Evolutionary conservation across 2,888 invertebrate species (phyloP), one percentile per base, ranked within the genome.

Genomic region (Synanthedon tipuliformis): DNA sequence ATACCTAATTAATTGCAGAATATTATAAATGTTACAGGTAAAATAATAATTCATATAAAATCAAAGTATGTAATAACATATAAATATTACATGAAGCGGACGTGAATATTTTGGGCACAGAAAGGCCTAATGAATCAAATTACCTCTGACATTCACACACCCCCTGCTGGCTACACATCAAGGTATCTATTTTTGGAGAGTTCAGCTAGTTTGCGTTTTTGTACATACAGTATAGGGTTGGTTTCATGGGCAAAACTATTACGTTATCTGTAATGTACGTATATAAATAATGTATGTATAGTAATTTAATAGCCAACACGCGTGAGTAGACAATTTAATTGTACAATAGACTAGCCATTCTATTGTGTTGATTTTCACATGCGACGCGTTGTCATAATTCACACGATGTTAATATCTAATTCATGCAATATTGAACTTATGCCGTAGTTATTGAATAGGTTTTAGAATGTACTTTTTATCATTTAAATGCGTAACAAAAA

Each of bases 141-240:
- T 13, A 45, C n/a, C 11, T 13, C 13, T 45, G 45, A 45, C 45
- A 45, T 45, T 13, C 15, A 45, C 45, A 45, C 45, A 52, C 52
- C 55, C 55, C 57, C 45, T 10, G 12, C 41, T 56, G 57, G 53
- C 54, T 48, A 54, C 54, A 41, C 49, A n/a, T 27, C 34, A 45
- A 45, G 12, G 45, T 45, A 49, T 55, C 54, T 59, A 59, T 59
- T 59, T 57, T 58, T n/a, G 52, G 54, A 50, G 8, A 45, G n/a
- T n/a, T 23, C 5, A 23, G 12, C 7, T 10, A 34, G 8, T 45
- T 45, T 8, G 45, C 45, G 45, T 15, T 45, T 34, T 34, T 34
- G 15, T 45, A 45, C 5, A 45, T 23, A 4, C 23, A 45, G 45
- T 45, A 13, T 45, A 15, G 15, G 12, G 45, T n/a, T 45, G 15